Base-by-base conservation (phyloP, 2,888 invertebrate species). In the Eucera pruinosa region DNA sequence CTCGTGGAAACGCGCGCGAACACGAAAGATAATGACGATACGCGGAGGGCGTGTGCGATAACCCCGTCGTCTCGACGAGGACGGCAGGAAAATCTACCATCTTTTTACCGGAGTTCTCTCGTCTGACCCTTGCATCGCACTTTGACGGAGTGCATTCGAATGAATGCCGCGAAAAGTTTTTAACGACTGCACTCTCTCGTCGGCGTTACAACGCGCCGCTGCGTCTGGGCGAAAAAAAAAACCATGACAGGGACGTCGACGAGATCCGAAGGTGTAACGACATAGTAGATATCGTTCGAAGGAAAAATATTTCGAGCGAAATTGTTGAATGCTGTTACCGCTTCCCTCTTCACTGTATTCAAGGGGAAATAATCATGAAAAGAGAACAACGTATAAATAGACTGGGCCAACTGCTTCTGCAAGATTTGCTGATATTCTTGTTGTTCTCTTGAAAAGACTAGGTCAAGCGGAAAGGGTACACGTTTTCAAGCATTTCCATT, bases 101-200 rank as follows among this genome's bases (percentile, higher is more conserved):
- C 77, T 68, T 77, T 78, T 65, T 57, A 45, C 27, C 67, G 2
- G 62, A 43, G 27, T 50, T 55, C 64, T 54, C 79, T 54, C 71
- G 48, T 65, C 45, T 71, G 78, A 78, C 66, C 66, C 78, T 66
- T 54, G 67, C 62, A 41, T 64, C 58, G 67, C 67, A 78, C 60
- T 78, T 78, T 78, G 66, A 62, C 78, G 60, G 48, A 62, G 67
- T 71, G 72, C 71, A 64, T 78, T 78, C 62, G 71, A 71, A 71
- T 78, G 78, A 78, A 78, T 78, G 54, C 52, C 52, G 71, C 45
- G 78, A 64, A 78, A 78, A 78, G 58, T 69, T 78, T 78, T 76
- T 77, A 77, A 77, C 77, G 77, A 77, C 68, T 62, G 77, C 77
- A 77, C 77, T 77, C 77, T 52, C 57, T 39, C 33, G 36, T 13